Base-by-base conservation (phyloP, 2,113 vertebrate species). In the Chrysemys picta region DNA sequence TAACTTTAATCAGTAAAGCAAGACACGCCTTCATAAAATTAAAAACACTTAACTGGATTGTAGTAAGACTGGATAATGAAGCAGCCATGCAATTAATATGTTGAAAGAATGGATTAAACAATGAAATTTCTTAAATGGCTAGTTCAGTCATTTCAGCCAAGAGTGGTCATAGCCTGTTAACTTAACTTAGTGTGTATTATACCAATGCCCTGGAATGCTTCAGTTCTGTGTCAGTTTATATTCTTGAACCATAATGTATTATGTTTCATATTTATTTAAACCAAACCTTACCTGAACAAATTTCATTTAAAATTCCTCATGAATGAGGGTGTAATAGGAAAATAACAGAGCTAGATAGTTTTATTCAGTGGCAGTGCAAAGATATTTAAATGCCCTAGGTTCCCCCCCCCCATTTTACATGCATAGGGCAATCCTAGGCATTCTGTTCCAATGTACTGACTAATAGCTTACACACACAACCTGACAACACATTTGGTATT, bases 401-500 rank as follows among this genome's bases (percentile, higher is more conserved):
- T 82, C 82, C 42, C 42, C 42, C 42, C 42, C 89, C 10, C 25
- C 25, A 9, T 78, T 95, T 94, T 95, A 87, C 92, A 91, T 90
- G 95, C 96, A 89, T 96, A 57, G 93, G 75, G 86, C 62, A 94
- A 27, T 59, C 65, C 84, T 87, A 52, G 91, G 81, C 53, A 85
- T 81, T 97, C 59, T 10, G 79, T 57, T 91, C 87, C 96, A 98
- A 96, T 98, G 98, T 98, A 98, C 98, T 87, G 92, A 89, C 80
- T 49, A 89, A 11, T 59, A 92, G 87, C 93, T 88, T 95, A 93
- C 97, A 99, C 97, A 99, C 72, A 98, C 97, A 98, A 98, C 98
- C 98, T 98, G 98, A 98, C 97, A 98, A 98, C 98, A 97, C 98
- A 87, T 97, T 98, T 98, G 98, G 98, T 98, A 98, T 98, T 98